These are phyloP conservation scores for Scaptomyza cyrtandrae DNA, from an alignment of 2,888 invertebrate species.

Conservation along the genomic window DNA sequence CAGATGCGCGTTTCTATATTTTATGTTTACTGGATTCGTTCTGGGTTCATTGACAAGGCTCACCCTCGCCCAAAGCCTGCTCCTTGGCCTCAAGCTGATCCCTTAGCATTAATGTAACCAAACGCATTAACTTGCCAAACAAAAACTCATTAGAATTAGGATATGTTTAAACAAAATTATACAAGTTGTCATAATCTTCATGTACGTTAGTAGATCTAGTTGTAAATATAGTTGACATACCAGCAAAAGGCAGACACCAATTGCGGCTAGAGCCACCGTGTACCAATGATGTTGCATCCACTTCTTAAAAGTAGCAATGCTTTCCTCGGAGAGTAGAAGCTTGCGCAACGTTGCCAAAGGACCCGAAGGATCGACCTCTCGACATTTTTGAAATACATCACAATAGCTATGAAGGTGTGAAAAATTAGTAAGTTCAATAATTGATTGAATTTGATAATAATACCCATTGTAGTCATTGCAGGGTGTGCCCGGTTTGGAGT, in stretches of 20 bases:
- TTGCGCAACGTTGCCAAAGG: slow-evolving; percentile 95
- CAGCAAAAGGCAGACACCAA: slow-evolving; percentile 91
- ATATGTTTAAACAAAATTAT: neutral
- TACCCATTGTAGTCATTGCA: slow-evolving; percentile 96
- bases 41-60: slow-evolving; percentile 43
- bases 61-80: slow-evolving; percentile 58
- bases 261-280: slow-evolving; percentile 90
- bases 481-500: slow-evolving; percentile 96
- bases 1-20: slow-evolving; percentile 23
- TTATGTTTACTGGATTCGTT: slow-evolving; percentile 40
- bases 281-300: slow-evolving; percentile 97
- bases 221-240: slow-evolving; percentile 87
- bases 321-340: slow-evolving; percentile 94
- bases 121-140: slow-evolving; percentile 71
- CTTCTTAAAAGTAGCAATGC: slow-evolving; percentile 93
- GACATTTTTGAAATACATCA: slow-evolving; percentile 90
- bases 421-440: neutral
- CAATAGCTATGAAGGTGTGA: slow-evolving; percentile 85
- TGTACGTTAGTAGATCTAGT: too few relatives aligned
- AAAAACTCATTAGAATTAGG: slow-evolving; percentile 32
- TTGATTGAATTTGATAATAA: neutral
- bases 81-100: slow-evolving; percentile 77
- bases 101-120: slow-evolving; percentile 73
- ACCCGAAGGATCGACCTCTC: slow-evolving; percentile 97
- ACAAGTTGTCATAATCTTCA: neutral